Conservation (phyloP, 2,888 invertebrate species). For the Tholera decimalis region DNA sequence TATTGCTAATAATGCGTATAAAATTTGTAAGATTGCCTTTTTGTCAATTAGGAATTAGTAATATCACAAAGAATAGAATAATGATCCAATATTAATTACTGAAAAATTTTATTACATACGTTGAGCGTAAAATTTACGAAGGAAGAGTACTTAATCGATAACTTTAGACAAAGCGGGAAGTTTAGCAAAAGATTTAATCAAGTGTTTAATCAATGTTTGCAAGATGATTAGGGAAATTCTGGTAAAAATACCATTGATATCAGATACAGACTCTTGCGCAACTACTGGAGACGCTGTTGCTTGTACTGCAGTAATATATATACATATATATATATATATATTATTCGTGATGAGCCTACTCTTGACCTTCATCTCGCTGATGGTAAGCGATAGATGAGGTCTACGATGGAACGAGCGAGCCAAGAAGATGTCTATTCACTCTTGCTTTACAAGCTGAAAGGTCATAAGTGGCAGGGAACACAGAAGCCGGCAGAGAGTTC, state of each 20-base stretch:
- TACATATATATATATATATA: too few relatives aligned
- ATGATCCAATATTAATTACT: slow-evolving; percentile 25
- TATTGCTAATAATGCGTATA: slow-evolving; percentile 71
- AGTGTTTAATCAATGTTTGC: neutral
- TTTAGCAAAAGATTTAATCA: neutral
- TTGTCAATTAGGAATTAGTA: slow-evolving; percentile 38
- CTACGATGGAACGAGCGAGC: too few relatives aligned
- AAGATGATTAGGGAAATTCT: neutral
- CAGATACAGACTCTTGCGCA: slow-evolving; percentile 25
- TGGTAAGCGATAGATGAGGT: too few relatives aligned
- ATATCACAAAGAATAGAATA: slow-evolving; percentile 26
- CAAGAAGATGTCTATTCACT: too few relatives aligned
- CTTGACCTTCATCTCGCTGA: too few relatives aligned
- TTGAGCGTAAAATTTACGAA: neutral
- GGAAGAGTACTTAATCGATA: neutral
- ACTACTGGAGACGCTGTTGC: slow-evolving; percentile 8
- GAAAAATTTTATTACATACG: neutral
- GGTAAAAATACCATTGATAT: slow-evolving; percentile 1
- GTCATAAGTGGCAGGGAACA: too few relatives aligned
- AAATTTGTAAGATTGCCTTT: slow-evolving; percentile 52
- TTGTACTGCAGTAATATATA: slow-evolving; percentile 12
- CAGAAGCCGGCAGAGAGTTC: too few relatives aligned
- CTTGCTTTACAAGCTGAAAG: too few relatives aligned
- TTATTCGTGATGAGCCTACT: too few relatives aligned
- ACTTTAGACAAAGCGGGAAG: neutral